A percentile compares a stretch with the other conserved stretches of the same genome.
Evolutionary conservation across 2,888 invertebrate species (phyloP).

Genomic region (Lutraria lutraria): DNA sequence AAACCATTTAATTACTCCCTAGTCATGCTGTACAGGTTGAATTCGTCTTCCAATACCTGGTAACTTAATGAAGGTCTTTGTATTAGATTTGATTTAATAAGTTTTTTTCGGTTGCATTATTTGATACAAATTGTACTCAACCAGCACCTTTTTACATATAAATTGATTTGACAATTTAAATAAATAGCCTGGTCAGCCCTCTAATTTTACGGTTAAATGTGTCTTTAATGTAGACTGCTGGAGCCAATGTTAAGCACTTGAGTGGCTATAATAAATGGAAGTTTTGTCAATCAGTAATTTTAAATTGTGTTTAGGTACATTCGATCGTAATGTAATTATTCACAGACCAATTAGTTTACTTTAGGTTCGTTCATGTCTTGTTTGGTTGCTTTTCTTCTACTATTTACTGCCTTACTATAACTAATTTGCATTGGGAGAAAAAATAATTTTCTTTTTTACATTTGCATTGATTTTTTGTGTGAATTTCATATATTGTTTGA

Average conservation of each 20-base stretch:
- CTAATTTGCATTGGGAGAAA: background rate
- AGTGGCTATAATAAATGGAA: slow-evolving; percentile 43
- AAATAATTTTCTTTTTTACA: background rate
- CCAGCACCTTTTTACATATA: background rate
- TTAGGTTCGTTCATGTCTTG: background rate
- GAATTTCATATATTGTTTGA: background rate
- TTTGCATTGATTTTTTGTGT: background rate
- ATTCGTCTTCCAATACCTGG: background rate
- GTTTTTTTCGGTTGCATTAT: background rate
- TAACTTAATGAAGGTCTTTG: slow-evolving; percentile 6
- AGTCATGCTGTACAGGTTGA: background rate
- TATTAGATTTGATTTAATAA: slow-evolving; percentile 14
- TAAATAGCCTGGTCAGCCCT: slow-evolving; percentile 26
- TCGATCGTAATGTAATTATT: background rate
- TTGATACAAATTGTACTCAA: background rate
- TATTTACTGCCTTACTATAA: background rate
- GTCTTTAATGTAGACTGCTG: slow-evolving; percentile 53
- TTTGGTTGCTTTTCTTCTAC: background rate
- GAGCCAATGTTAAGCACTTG: slow-evolving; percentile 55
- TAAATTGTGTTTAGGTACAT: slow-evolving; percentile 23
- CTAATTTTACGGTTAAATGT: slow-evolving; percentile 34
- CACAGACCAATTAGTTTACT: background rate
- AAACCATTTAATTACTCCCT: background rate
- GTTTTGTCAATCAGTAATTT: background rate
- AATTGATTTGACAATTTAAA: slow-evolving; percentile 8